Evolutionary conservation across 2,113 vertebrate genomes (phyloP).

Genomic region (Ciconia boyciana): DNA sequence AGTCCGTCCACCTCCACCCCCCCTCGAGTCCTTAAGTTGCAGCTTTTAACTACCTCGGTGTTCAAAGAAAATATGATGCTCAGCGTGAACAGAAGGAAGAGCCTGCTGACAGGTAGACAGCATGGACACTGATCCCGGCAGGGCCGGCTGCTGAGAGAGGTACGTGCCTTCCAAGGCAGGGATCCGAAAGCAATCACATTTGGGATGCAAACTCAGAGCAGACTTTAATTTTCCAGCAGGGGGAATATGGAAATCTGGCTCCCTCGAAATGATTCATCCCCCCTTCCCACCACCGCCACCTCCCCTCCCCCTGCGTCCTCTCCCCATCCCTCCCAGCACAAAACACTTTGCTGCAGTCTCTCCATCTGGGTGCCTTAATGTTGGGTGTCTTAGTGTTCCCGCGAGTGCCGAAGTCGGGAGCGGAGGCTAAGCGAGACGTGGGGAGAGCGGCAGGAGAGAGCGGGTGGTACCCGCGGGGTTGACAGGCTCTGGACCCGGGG

Average conservation of each 20-base stretch:
- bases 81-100: conserved; percentile 53
- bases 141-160: conserved; percentile 57
- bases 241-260: conserved; percentile 31
- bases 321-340: neutral
- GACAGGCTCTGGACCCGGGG: neutral
- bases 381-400: neutral
- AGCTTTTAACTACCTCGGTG: conserved; percentile 1
- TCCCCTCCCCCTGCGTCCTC: neutral
- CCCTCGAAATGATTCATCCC: neutral
- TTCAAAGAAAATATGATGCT: conserved; percentile 23
- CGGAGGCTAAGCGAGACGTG: neutral
- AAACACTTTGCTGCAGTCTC: neutral
- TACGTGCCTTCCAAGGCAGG: conserved; percentile 39
- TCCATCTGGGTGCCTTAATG: neutral
- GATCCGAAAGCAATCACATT: neutral
- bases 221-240: conserved; percentile 21
- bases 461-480: neutral
- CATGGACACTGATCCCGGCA: conserved; percentile 26
- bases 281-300: neutral
- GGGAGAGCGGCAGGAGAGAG: neutral
- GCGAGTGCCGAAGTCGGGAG: accelerated
- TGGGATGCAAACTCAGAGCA: conserved; percentile 35
- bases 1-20: conserved; percentile 9
- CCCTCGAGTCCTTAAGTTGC: conserved; percentile 21
- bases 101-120: conserved; percentile 35